Percentiles rank a stretch among this genome's conserved stretches.
These are phyloP conservation scores for Dicyrtomina minuta DNA, from an alignment of 2,888 invertebrate genomes.

Conservation along the genomic window DNA sequence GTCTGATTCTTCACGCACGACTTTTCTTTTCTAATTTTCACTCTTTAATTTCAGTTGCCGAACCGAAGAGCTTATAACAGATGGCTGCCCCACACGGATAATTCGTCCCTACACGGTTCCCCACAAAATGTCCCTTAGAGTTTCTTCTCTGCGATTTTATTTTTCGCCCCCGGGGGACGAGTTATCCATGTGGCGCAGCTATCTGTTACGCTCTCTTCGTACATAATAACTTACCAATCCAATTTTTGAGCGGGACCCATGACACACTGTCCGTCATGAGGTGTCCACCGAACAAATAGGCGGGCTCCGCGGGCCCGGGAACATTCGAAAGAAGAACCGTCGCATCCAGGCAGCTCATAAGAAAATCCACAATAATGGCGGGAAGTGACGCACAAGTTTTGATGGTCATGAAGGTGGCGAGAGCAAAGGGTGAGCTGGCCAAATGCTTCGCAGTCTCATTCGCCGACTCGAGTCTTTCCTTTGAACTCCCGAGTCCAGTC, in stretches of 20 bases:
- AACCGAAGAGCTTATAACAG: no score
- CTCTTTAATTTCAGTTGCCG: no score
- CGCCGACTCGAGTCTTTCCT: slow-evolving; percentile 45
- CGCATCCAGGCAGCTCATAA: slow-evolving; percentile 42
- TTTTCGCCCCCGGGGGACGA: no score
- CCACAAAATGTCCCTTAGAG: no score
- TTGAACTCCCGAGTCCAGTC: slow-evolving; percentile 36
- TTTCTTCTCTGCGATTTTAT: no score
- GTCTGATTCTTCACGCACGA: background rate
- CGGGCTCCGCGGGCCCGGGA: slow-evolving; percentile 49
- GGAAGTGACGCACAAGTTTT: slow-evolving; percentile 46
- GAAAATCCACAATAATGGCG: slow-evolving; percentile 38
- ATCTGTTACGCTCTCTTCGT: no score
- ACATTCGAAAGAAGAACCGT: slow-evolving; percentile 50
- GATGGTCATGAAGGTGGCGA: slow-evolving; percentile 46
- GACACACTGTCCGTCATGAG: slow-evolving; percentile 46
- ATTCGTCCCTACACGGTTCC: no score
- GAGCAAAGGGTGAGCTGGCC: slow-evolving; percentile 39
- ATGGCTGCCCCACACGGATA: no score
- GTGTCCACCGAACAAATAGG: slow-evolving; percentile 49
- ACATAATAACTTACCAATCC: no score
- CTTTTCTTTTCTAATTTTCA: no score
- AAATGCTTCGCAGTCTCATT: slow-evolving; percentile 38
- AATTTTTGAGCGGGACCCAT: slow-evolving; percentile 50
- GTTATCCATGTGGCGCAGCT: no score